phyloP scores from a whole-genome alignment of 2,113 vertebrate genomes.

The Epinephelus cyanopodus region DNA sequence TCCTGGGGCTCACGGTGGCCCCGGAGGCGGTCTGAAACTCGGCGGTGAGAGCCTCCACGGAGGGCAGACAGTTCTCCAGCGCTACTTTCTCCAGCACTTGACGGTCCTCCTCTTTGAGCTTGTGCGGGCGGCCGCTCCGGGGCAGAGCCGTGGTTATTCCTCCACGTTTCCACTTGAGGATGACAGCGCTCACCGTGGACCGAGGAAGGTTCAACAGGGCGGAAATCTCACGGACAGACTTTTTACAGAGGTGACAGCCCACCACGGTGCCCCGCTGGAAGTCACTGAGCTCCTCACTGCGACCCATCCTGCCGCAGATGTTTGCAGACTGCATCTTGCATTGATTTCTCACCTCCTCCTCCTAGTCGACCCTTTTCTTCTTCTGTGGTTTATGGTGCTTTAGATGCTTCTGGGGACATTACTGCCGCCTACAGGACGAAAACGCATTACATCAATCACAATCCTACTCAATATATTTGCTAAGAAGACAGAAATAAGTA shows the following conservation, averaged over 20 bases:
- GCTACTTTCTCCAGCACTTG: slow-evolving; percentile 65
- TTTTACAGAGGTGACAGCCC: slow-evolving; percentile 60
- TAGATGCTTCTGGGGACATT: neutral
- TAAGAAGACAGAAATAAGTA: too few species aligned
- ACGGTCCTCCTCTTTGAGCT: slow-evolving; percentile 65
- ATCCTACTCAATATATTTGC: too few species aligned
- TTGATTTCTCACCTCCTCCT: neutral
- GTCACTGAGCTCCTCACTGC: slow-evolving; percentile 68
- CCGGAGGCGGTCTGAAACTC: slow-evolving; percentile 65
- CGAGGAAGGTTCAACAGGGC: slow-evolving; percentile 52
- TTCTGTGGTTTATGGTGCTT: slow-evolving; percentile 10
- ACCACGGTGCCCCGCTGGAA: slow-evolving; percentile 68
- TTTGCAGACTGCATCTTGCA: neutral
- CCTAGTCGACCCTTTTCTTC: slow-evolving; percentile 9
- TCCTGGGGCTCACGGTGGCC: slow-evolving; percentile 54
- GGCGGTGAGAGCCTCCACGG: slow-evolving; percentile 57
- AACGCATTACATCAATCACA: neutral
- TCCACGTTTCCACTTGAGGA: slow-evolving; percentile 65
- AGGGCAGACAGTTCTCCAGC: slow-evolving; percentile 50
- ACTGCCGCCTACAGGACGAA: slow-evolving; percentile 30
- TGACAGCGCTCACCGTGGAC: slow-evolving; percentile 67
- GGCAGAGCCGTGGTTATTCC: slow-evolving; percentile 66
- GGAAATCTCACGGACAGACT: slow-evolving; percentile 62
- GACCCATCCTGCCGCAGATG: slow-evolving; percentile 37
- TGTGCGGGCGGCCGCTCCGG: slow-evolving; percentile 70